Conservation (phyloP, 1,140 invertebrate species). For the Hesperophylax magnus region DNA sequence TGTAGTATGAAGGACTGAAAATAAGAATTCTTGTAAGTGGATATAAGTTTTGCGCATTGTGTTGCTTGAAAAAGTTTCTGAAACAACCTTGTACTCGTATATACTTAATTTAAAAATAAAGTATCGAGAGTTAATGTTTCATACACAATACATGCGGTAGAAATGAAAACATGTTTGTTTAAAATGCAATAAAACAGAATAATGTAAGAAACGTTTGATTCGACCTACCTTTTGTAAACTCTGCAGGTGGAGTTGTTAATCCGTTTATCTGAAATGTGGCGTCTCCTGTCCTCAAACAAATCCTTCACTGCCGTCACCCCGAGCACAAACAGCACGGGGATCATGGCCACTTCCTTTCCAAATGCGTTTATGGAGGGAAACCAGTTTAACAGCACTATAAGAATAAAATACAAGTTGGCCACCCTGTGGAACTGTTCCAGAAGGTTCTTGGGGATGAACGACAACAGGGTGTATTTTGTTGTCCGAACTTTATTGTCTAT, state of each 20-base stretch:
- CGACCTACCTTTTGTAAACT: constrained; percentile 85
- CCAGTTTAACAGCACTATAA: constrained; percentile 96
- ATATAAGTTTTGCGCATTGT: no score
- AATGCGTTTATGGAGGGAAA: constrained; percentile 95
- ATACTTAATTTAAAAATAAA: no score
- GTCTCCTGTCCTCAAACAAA: constrained; percentile 93
- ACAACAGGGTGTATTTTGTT: constrained; percentile 95
- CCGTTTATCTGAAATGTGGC: constrained; percentile 91
- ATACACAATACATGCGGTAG: no score
- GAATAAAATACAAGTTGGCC: constrained; percentile 98
- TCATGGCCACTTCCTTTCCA: constrained; percentile 96
- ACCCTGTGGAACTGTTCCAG: constrained; percentile 98
- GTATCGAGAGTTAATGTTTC: no score
- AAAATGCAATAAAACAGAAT: background rate
- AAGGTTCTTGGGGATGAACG: constrained; percentile 96
- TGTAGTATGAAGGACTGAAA: no score
- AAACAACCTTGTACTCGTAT: no score
- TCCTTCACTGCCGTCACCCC: constrained; percentile 98
- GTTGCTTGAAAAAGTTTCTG: no score
- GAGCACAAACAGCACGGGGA: constrained; percentile 95
- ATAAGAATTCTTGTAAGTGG: no score
- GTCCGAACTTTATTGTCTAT: constrained; percentile 91
- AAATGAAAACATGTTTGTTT: background rate
- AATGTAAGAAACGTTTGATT: background rate
- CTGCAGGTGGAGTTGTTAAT: constrained; percentile 95